A percentile compares a stretch with the other conserved stretches of the same genome.
These are phyloP conservation scores for Noctua pronuba DNA, from an alignment of 2,888 invertebrate genomes.

Conservation along the genomic window DNA sequence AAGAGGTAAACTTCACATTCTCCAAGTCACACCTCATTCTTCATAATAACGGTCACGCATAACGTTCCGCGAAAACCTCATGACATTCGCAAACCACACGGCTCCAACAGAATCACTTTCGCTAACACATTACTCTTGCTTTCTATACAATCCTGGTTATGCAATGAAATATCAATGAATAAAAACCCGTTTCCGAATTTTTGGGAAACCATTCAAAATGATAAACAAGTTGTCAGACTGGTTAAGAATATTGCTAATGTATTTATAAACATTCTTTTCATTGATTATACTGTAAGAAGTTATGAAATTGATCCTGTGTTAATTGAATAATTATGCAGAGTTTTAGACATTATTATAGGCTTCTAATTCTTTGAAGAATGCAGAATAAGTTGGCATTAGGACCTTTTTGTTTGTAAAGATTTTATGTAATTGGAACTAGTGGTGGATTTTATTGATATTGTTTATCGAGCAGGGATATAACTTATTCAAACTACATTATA, in stretches of 20 bases:
- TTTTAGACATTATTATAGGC: neutral
- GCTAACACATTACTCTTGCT: conserved; percentile 60
- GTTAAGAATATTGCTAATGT: conserved; percentile 27
- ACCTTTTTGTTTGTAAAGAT: conserved; percentile 81
- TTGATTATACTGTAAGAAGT: neutral
- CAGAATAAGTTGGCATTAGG: conserved; percentile 78
- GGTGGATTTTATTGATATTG: conserved; percentile 64
- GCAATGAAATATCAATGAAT: conserved; percentile 48
- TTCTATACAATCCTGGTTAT: conserved; percentile 63
- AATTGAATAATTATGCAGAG: neutral
- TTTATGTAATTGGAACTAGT: conserved; percentile 80
- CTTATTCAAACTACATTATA: neutral
- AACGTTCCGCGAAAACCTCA: conserved; percentile 53
- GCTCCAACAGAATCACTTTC: conserved; percentile 59
- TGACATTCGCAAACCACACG: conserved; percentile 61
- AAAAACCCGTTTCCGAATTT: conserved; percentile 44
- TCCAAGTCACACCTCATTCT: conserved; percentile 36
- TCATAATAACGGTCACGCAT: conserved; percentile 50
- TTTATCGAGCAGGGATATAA: conserved; percentile 10
- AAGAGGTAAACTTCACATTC: conserved; percentile 16
- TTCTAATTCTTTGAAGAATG: neutral
- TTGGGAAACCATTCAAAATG: conserved; percentile 35
- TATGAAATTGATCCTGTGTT: neutral
- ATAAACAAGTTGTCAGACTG: conserved; percentile 23
- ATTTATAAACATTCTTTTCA: neutral